Evolutionary conservation across 2,113 vertebrate species (phyloP).

Genomic region (Oryctolagus cuniculus): DNA sequence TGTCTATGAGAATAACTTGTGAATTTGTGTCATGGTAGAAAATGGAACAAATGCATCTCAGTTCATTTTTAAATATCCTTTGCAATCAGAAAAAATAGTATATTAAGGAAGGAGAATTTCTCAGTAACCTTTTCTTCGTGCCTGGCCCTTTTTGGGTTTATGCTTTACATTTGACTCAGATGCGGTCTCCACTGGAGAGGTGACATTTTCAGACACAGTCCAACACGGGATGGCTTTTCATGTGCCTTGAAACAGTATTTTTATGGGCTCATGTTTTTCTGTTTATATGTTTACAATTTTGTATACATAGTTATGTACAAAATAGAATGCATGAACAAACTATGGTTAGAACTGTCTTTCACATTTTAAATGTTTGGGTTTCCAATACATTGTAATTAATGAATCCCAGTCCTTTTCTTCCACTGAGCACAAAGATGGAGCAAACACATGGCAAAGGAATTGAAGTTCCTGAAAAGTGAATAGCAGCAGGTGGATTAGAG

Average conservation of each 20-base stretch:
- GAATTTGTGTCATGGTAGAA: not conserved
- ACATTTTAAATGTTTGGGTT: not conserved
- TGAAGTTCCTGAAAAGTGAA: not conserved
- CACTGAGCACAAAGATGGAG: not conserved
- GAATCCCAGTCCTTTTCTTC: not conserved
- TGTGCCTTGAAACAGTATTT: not conserved
- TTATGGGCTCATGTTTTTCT: not conserved
- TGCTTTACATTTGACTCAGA: not conserved
- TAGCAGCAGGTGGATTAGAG: not conserved
- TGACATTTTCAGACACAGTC: not conserved
- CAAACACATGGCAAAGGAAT: not conserved
- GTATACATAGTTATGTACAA: not conserved
- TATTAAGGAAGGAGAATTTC: not conserved
- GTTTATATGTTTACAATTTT: not conserved
- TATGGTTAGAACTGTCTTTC: not conserved
- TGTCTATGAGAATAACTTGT: not conserved
- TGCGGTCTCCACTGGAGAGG: not conserved
- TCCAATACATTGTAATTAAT: too few species aligned
- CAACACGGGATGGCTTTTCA: not conserved
- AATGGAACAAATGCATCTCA: not conserved
- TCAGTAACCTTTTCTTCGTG: not conserved
- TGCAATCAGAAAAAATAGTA: not conserved
- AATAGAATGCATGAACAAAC: not conserved
- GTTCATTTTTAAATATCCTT: not conserved
- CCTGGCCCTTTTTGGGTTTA: not conserved